Conservation (phyloP, 2,797 vertebrate genomes). For the Aphelocoma californica region DNA sequence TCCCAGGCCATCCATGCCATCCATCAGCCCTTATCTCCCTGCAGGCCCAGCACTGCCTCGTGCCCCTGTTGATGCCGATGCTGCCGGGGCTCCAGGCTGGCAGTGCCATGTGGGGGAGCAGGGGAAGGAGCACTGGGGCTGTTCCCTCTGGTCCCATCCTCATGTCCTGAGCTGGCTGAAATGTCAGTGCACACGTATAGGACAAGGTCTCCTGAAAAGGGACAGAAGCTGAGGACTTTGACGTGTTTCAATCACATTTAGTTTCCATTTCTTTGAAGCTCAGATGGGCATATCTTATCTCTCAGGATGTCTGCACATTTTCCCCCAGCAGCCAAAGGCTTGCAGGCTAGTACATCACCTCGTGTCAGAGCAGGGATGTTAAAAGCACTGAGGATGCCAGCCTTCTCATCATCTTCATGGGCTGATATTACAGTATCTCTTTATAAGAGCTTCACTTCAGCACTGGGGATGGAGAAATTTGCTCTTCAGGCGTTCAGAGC, state of each 20-base stretch:
- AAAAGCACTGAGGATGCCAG: background rate
- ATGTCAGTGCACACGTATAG: fast-evolving
- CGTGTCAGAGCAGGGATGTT: background rate
- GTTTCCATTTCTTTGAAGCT: background rate
- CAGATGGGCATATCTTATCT: conserved; percentile 29
- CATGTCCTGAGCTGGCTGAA: background rate
- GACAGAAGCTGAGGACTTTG: background rate
- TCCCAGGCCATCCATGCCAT: background rate
- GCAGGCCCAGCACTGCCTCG: fast-evolving
- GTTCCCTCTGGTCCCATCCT: fast-evolving
- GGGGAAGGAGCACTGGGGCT: background rate
- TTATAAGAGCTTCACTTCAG: background rate
- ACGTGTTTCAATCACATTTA: background rate
- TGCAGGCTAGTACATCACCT: background rate
- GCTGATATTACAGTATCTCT: background rate
- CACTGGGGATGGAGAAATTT: background rate
- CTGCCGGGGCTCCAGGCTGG: fast-evolving
- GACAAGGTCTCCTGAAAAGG: background rate
- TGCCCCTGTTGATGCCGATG: fast-evolving
- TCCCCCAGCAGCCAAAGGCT: background rate
- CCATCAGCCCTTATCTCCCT: conserved; percentile 22
- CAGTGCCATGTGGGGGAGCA: fast-evolving
- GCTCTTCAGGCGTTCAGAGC: background rate
- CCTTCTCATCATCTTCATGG: background rate
- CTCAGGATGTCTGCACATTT: background rate